Evolutionary conservation across 2,888 invertebrate genomes (phyloP).

Genomic region (Spodoptera exigua): DNA sequence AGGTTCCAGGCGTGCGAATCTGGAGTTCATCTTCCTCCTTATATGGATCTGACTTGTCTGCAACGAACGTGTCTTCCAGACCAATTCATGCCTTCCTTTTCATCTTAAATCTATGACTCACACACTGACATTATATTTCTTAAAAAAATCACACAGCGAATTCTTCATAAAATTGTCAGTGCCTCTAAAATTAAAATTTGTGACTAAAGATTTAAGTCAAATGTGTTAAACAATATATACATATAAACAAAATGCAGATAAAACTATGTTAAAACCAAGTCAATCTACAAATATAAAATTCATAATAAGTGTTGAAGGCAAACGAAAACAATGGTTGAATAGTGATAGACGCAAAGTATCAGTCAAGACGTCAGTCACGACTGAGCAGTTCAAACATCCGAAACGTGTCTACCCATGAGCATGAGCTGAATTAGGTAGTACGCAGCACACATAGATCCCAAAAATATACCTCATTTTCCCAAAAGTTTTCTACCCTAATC

Average conservation of each 20-base stretch:
- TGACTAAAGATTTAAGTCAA: conserved; percentile 14
- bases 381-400: conserved; percentile 61
- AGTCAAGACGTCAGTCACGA: conserved; percentile 70
- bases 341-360: conserved; percentile 44
- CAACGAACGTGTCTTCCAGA: conserved; percentile 42
- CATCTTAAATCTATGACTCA: conserved; percentile 50
- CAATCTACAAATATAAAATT: conserved; percentile 49
- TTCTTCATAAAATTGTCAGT: conserved; percentile 18
- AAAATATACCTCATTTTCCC: conserved; percentile 31
- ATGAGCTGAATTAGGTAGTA: conserved; percentile 33
- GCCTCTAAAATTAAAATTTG: conserved; percentile 14
- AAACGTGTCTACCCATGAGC: conserved; percentile 63
- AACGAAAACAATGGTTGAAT: conserved; percentile 56
- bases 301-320: conserved; percentile 53
- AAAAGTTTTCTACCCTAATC: conserved; percentile 14
- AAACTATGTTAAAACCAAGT: conserved; percentile 48
- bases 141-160: conserved; percentile 17
- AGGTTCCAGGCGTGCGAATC: conserved; percentile 66
- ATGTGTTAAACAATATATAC: background rate
- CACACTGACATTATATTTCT: conserved; percentile 11
- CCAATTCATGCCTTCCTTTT: conserved; percentile 36
- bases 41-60: conserved; percentile 54
- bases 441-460: conserved; percentile 22
- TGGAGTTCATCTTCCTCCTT: conserved; percentile 62
- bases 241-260: conserved; percentile 38